phyloP scores from a whole-genome alignment of 2,113 vertebrate species.

The Mirza zaza region DNA sequence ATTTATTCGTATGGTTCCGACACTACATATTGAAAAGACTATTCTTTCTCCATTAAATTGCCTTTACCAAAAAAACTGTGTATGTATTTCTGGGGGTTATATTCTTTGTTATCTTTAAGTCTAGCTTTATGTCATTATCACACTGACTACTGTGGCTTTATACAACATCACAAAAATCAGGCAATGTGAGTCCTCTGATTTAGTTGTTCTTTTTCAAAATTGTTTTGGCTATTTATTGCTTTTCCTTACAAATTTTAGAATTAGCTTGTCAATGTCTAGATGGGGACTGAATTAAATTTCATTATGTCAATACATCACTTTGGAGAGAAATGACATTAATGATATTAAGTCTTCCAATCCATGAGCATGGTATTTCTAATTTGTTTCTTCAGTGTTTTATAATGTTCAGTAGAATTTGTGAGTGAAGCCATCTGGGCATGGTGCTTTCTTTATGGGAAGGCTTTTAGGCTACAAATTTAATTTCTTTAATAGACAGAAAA shows the following conservation, averaged over 20 bases:
- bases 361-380: background rate
- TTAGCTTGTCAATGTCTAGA: background rate
- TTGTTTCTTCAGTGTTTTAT: background rate
- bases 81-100: background rate
- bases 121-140: background rate
- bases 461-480: conserved; percentile 41
- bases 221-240: background rate
- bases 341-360: background rate
- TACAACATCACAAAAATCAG: background rate
- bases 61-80: conserved; percentile 4
- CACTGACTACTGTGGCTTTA: background rate
- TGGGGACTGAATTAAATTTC: background rate
- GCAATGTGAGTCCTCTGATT: background rate
- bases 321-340: background rate
- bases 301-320: background rate
- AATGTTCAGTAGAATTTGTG: background rate
- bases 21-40: background rate
- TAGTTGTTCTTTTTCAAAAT: background rate
- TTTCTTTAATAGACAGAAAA: conserved; percentile 23
- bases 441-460: background rate
- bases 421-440: background rate
- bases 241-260: background rate
- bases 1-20: background rate
- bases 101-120: background rate
- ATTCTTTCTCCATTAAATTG: background rate